Conservation (phyloP, 1,140 invertebrate genomes). For the Aphaenogaster floridana region DNA sequence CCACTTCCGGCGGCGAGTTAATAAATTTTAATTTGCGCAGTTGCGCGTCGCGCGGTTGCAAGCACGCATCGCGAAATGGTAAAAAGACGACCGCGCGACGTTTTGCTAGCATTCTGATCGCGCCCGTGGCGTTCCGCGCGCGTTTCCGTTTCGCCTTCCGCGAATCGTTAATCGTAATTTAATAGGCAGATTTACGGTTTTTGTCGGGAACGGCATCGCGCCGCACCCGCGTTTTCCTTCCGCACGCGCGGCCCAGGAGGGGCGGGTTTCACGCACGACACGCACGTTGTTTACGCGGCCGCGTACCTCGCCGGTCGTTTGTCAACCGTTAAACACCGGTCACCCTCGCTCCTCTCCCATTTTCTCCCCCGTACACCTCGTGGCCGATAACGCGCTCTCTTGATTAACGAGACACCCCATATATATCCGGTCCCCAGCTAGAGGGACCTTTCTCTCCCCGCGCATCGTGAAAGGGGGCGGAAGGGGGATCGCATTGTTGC, state of each 20-base stretch:
- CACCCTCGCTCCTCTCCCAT: conserved; percentile 72
- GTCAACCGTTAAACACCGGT: conserved; percentile 81
- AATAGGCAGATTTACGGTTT: conserved; percentile 80
- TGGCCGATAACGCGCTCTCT: conserved; percentile 80
- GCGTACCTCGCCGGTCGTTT: conserved; percentile 75
- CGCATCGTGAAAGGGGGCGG: not conserved
- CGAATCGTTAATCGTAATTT: conserved; percentile 73
- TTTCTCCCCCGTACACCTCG: conserved; percentile 70
- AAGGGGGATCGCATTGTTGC: conserved; percentile 78
- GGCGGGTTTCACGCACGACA: conserved; percentile 64
- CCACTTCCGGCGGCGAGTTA: conserved; percentile 34
- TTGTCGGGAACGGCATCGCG: conserved; percentile 34
- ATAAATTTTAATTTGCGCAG: conserved; percentile 58
- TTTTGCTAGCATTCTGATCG: conserved; percentile 31
- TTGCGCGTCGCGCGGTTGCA: not conserved
- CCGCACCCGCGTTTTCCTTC: conserved; percentile 52
- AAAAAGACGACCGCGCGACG: conserved; percentile 15
- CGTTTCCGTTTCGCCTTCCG: conserved; percentile 16
- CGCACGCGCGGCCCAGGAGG: conserved; percentile 23
- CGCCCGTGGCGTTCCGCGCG: conserved; percentile 24
- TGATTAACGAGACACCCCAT: conserved; percentile 82
- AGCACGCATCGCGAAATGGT: conserved; percentile 3
- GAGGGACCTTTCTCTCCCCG: conserved; percentile 10
- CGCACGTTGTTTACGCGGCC: conserved; percentile 78
- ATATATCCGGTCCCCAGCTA: conserved; percentile 73